Conservation (phyloP, 53 echinoderm and acorn worm genomes). For the Stichopus horrens region DNA sequence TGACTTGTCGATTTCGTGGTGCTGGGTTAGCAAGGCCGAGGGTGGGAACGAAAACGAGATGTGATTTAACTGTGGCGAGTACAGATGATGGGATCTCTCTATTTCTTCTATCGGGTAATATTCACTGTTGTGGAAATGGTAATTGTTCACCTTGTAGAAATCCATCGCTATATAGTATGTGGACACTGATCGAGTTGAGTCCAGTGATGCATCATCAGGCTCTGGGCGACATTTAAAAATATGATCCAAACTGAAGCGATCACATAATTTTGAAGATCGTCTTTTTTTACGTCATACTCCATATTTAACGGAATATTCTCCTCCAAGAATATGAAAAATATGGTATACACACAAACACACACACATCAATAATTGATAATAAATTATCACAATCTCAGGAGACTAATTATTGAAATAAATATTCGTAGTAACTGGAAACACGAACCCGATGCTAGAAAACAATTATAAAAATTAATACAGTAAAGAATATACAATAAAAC, state of each 20-base stretch:
- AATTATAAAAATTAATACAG: too few species aligned
- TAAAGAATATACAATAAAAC: too few species aligned
- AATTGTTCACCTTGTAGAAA: constrained; percentile 86
- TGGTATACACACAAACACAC: too few species aligned
- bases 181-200: constrained; percentile 44
- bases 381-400: too few species aligned
- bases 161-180: constrained; percentile 71
- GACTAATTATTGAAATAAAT: too few species aligned
- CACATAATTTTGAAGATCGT: too few species aligned
- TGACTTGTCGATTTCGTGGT: constrained; percentile 48
- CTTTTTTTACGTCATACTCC: too few species aligned
- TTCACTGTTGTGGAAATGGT: constrained; percentile 67
- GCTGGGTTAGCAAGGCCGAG: constrained; percentile 66
- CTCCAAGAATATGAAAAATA: too few species aligned
- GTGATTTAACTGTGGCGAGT: constrained; percentile 87
- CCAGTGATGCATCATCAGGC: constrained; percentile 58
- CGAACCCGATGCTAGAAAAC: too few species aligned
- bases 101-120: constrained; percentile 79
- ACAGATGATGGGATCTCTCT: constrained; percentile 64
- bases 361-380: too few species aligned
- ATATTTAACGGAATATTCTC: too few species aligned
- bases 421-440: too few species aligned
- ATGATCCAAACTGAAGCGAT: not conserved
- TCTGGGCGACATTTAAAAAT: constrained; percentile 42
- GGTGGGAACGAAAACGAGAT: constrained; percentile 64